A percentile compares a stretch with the other conserved stretches of the same genome.
Evolutionary conservation across 2,888 invertebrate genomes (phyloP).

Genomic region (Meiosimyza decipiens): DNA sequence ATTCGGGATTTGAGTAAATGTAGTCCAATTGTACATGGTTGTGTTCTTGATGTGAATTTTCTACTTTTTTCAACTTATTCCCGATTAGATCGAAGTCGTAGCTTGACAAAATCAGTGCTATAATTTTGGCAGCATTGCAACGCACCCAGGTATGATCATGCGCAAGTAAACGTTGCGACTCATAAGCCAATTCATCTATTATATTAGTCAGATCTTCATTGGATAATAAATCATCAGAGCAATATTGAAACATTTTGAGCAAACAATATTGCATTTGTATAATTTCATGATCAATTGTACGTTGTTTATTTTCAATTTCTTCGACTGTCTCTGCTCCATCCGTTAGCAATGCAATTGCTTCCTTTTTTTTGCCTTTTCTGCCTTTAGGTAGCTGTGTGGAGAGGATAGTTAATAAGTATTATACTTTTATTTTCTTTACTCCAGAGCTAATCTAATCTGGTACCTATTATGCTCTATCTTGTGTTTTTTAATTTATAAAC

Average conservation of each 20-base stretch:
- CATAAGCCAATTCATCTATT: conserved; percentile 73
- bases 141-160: conserved; percentile 92
- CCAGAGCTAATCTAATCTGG: no score
- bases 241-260: conserved; percentile 75
- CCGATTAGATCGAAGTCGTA: conserved; percentile 74
- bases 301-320: conserved; percentile 69
- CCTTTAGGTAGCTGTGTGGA: conserved; percentile 2
- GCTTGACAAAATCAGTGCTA: conserved; percentile 77
- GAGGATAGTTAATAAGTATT: no score
- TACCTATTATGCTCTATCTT: no score
- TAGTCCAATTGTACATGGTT: conserved; percentile 67
- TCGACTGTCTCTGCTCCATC: conserved; percentile 45
- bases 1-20: conserved; percentile 73
- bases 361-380: not conserved
- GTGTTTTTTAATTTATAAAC: no score
- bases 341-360: conserved; percentile 41
- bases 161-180: conserved; percentile 77
- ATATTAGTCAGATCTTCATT: conserved; percentile 52
- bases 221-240: conserved; percentile 70
- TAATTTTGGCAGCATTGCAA: conserved; percentile 78
- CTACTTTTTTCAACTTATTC: conserved; percentile 65
- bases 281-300: conserved; percentile 77
- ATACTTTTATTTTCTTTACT: no score
- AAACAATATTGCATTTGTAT: conserved; percentile 80
- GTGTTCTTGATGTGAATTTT: conserved; percentile 45